Percentiles rank a stretch among this genome's conserved stretches.
phyloP scores from a whole-genome alignment of 92 coral and sea anemone genomes.

The Isaurus tuberculatus region DNA sequence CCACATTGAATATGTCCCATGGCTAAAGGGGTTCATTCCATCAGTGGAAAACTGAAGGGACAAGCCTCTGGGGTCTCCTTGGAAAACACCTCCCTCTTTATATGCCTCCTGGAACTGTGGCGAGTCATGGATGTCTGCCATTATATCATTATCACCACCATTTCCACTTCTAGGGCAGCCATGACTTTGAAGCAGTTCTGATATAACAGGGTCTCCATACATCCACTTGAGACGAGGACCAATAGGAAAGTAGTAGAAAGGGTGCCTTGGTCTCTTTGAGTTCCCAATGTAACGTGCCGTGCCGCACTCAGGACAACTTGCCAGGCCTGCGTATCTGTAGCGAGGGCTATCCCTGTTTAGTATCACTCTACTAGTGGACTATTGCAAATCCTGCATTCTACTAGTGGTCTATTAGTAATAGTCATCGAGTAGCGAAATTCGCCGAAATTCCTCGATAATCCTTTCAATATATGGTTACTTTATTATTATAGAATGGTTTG shows the following conservation, averaged over 20 bases:
- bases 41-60: constrained; percentile 51
- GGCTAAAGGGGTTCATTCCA: constrained; percentile 58
- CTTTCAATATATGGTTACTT: too few species aligned
- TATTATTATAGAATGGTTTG: too few species aligned
- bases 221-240: constrained; percentile 53
- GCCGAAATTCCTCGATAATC: too few species aligned
- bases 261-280: not conserved
- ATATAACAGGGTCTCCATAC: constrained; percentile 45
- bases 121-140: constrained; percentile 11
- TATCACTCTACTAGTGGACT: too few species aligned
- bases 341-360: constrained; percentile 22
- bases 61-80: constrained; percentile 43
- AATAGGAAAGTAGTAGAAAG: constrained; percentile 45
- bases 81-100: not conserved
- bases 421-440: too few species aligned
- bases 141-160: not conserved
- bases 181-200: constrained; percentile 23
- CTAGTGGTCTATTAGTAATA: too few species aligned
- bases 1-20: constrained; percentile 62
- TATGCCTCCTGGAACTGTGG: not conserved
- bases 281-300: constrained; percentile 27
- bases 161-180: not conserved
- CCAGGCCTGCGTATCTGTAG: constrained; percentile 15
- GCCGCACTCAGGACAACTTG: constrained; percentile 22
- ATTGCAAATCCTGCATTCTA: too few species aligned